Evolutionary conservation across 2,888 invertebrate species (phyloP), one percentile per base, ranked within the genome.

Genomic region (Zygogramma bicolorata): DNA sequence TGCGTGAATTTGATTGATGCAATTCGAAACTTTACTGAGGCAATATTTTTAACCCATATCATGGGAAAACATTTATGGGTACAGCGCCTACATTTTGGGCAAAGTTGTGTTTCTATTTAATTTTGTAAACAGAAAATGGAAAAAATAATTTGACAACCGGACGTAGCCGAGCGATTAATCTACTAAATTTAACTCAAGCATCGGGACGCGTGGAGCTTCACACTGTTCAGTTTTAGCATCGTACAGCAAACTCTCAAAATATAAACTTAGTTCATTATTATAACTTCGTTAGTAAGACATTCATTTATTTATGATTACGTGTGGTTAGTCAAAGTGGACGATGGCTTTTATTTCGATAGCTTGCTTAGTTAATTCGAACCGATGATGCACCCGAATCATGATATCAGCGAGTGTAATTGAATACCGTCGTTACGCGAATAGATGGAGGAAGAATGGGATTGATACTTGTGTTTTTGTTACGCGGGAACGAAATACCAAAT

Each of bases 161-260:
- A 84, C 84, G 84, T 79, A 83, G 82, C 84, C 84, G 84, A 85
- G 83, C 83, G 81, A 80, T 73, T 69, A 75, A 78, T 78, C 77
- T 80, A 82, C 84, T 84, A 85, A 84, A 82, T 80, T 84, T 84
- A 84, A 84, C 84, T 81, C 80, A 75, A 75, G 81, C 82, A 81
- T 80, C 81, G 81, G 76, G 80, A 78, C 78, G 79, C 71, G 70
- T 68, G 72, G 58, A 59, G 69, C 67, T 57, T 77, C 68, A 60
- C 70, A 46, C 74, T 77, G 75, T 71, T 79, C 76, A 68, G 70
- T 68, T 75, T 70, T 66, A 66, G 74, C 76, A 74, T 75, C 75
- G 65, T 53, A 42, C 60, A 70, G 68, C 74, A 75, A 75, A 77
- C 75, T 76, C 80, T 77, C 66, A 77, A 80, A 80, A 80, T 80